Evolutionary conservation across 2,888 invertebrate species (phyloP).

Genomic region (Ceraclea dissimilis): DNA sequence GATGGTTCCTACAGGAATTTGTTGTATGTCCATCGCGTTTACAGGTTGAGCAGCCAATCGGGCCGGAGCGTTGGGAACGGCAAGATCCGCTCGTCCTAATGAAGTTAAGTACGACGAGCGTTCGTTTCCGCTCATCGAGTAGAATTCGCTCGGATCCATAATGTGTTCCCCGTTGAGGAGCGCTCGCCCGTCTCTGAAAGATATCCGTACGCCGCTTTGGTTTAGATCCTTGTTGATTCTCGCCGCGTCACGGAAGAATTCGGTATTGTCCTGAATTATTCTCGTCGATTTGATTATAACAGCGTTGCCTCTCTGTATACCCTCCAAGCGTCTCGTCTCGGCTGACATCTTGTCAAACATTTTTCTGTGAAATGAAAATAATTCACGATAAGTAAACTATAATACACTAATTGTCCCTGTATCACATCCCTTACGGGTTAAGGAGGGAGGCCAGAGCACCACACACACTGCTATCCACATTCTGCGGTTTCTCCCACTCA

Average conservation of each 20-base stretch:
- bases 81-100: conserved; percentile 35
- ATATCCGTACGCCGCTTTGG: conserved; percentile 42
- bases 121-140: conserved; percentile 34
- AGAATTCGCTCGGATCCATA: conserved; percentile 39
- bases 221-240: conserved; percentile 49
- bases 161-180: conserved; percentile 42
- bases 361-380: conserved; percentile 38
- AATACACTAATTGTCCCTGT: too few species aligned
- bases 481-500: too few species aligned
- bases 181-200: conserved; percentile 42
- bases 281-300: conserved; percentile 50
- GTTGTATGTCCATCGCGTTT: not conserved
- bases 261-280: conserved; percentile 47
- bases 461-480: too few species aligned
- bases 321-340: conserved; percentile 45
- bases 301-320: conserved; percentile 42
- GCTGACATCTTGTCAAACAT: conserved; percentile 51
- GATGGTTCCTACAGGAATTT: not conserved
- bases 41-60: conserved; percentile 27
- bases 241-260: conserved; percentile 48
- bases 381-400: not conserved
- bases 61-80: conserved; percentile 35
- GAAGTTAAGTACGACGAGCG: conserved; percentile 36
- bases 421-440: not conserved
- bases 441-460: not conserved